Conservation (phyloP, 2,797 vertebrate species). For the Holocentrus rufus region DNA sequence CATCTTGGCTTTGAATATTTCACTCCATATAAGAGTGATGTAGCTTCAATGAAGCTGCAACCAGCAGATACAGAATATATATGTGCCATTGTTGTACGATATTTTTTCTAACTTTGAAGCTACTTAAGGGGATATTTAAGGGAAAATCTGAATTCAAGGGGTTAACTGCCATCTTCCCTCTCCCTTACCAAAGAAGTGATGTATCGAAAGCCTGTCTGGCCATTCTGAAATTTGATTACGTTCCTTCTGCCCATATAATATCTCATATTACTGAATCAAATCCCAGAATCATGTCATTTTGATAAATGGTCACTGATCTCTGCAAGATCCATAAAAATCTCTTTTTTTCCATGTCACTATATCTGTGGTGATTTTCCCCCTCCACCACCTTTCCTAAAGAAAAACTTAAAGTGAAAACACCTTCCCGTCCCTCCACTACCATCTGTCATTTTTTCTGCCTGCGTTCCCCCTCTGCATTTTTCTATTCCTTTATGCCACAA, state of each 20-base stretch:
- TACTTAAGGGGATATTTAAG: too few relatives aligned
- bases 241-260: not conserved
- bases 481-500: constrained; percentile 31
- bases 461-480: constrained; percentile 26
- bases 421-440: constrained; percentile 22
- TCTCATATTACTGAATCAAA: not conserved
- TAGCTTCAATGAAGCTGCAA: too few relatives aligned
- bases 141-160: too few relatives aligned
- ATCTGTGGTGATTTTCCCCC: not conserved
- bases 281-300: not conserved
- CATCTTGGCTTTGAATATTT: too few relatives aligned
- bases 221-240: not conserved
- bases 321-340: not conserved
- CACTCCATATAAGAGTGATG: too few relatives aligned
- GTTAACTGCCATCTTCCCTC: not conserved
- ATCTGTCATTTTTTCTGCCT: constrained; percentile 43
- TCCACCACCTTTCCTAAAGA: not conserved
- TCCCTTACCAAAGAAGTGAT: not conserved
- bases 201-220: not conserved
- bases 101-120: too few relatives aligned
- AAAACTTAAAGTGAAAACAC: constrained; percentile 17
- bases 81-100: too few relatives aligned
- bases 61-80: too few relatives aligned
- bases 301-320: not conserved
- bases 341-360: not conserved